These are phyloP conservation scores for Aplidium turbinatum DNA, from an alignment of 23 tunicate species.

Conservation along the genomic window DNA sequence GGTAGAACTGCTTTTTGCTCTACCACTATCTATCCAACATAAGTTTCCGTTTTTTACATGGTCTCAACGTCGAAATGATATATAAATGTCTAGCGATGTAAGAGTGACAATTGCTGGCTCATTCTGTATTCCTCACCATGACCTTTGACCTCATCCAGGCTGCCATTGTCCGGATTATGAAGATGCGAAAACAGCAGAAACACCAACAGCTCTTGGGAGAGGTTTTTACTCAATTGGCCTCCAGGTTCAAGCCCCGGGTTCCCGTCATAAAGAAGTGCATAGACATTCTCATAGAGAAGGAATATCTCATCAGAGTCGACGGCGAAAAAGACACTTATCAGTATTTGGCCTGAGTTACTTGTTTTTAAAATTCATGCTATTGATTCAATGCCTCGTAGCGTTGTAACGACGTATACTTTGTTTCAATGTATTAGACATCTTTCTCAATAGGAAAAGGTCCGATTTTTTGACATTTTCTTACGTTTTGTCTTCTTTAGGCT, in stretches of 20 bases:
- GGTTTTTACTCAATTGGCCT: conserved; percentile 80
- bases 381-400: too few species aligned
- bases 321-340: conserved; percentile 97
- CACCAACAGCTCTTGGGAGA: conserved; percentile 95
- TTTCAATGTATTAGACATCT: too few species aligned
- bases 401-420: too few species aligned
- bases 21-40: not conserved
- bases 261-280: conserved; percentile 98
- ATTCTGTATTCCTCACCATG: not conserved
- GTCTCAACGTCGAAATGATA: not conserved
- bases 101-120: too few species aligned
- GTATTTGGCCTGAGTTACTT: conserved; percentile 72
- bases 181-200: conserved; percentile 90
- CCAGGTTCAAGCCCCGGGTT: conserved; percentile 92
- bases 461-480: too few species aligned
- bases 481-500: too few species aligned
- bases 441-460: too few species aligned
- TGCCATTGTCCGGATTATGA: conserved; percentile 99
- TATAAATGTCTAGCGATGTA: not conserved
- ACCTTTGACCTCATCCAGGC: conserved; percentile 64
- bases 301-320: conserved; percentile 92
- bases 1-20: not conserved
- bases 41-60: not conserved
- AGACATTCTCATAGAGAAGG: conserved; percentile 95
- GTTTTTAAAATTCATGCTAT: not conserved